phyloP scores from a whole-genome alignment of 2,888 invertebrate species.

The Cerceris rybyensis region DNA sequence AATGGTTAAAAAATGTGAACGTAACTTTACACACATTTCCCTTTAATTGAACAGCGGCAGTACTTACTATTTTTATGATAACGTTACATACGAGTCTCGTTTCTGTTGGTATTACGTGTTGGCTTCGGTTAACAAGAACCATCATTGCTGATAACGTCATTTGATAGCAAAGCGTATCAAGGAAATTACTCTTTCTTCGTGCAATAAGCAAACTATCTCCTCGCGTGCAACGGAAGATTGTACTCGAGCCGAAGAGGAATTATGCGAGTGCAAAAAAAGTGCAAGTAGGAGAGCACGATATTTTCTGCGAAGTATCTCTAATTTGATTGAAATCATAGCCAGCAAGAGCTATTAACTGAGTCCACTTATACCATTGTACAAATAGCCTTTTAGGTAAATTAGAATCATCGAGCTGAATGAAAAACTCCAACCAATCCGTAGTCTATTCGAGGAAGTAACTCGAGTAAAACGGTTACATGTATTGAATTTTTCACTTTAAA shows the following conservation, averaged over 20 bases:
- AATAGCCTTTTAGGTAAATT: constrained; percentile 38
- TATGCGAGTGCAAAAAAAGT: not conserved
- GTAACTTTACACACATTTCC: too few relatives aligned
- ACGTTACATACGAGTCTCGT: too few relatives aligned
- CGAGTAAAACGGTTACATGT: too few relatives aligned
- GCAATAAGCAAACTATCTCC: constrained; percentile 39
- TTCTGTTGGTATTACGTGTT: too few relatives aligned
- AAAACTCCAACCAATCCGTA: not conserved
- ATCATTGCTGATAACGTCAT: not conserved
- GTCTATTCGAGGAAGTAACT: too few relatives aligned
- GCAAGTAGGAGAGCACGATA: constrained; percentile 12
- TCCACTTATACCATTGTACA: not conserved
- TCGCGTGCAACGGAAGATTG: constrained; percentile 29
- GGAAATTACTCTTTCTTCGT: constrained; percentile 7
- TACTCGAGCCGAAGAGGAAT: too few relatives aligned
- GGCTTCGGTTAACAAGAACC: too few relatives aligned
- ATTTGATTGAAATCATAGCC: constrained; percentile 39
- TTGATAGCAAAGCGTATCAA: constrained; percentile 17
- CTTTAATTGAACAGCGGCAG: too few relatives aligned
- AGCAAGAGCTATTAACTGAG: not conserved
- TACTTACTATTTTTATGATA: too few relatives aligned
- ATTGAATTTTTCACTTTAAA: too few relatives aligned
- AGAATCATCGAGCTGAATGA: constrained; percentile 21
- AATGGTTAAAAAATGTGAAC: too few relatives aligned
- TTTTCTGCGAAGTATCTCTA: constrained; percentile 30